These are phyloP conservation scores for Oligia latruncula DNA, from an alignment of 2,888 invertebrate species.

Conservation along the genomic window DNA sequence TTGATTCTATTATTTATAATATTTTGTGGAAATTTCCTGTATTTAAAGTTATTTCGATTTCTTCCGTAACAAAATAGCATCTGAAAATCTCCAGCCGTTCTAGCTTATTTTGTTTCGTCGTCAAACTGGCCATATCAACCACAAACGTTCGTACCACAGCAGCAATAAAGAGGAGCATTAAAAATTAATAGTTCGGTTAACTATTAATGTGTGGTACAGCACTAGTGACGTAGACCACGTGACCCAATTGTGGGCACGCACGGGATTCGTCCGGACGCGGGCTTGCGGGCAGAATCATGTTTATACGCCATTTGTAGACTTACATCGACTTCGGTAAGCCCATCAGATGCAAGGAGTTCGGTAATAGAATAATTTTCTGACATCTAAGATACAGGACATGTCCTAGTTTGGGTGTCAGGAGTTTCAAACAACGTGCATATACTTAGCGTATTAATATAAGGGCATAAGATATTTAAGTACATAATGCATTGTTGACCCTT, in stretches of 20 bases:
- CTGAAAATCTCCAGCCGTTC: slow-evolving; percentile 8
- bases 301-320: slow-evolving; percentile 43
- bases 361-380: slow-evolving; percentile 4
- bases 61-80: slow-evolving; percentile 1
- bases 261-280: slow-evolving; percentile 24
- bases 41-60: not conserved
- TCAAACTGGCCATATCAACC: slow-evolving; percentile 41
- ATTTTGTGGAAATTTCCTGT: not conserved
- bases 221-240: slow-evolving; percentile 44
- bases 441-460: no score
- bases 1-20: slow-evolving; percentile 16
- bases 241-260: slow-evolving; percentile 59
- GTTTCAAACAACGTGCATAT: no score
- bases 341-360: slow-evolving; percentile 21
- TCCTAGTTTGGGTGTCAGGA: no score
- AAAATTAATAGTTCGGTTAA: slow-evolving; percentile 58
- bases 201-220: slow-evolving; percentile 55
- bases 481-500: no score
- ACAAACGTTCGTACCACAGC: slow-evolving; percentile 33
- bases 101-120: slow-evolving; percentile 26
- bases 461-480: no score
- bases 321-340: slow-evolving; percentile 31
- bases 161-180: slow-evolving; percentile 51
- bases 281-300: slow-evolving; percentile 43
- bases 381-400: no score